Conservation (phyloP, 2,797 vertebrate species). For the Poeciliopsis infans region DNA sequence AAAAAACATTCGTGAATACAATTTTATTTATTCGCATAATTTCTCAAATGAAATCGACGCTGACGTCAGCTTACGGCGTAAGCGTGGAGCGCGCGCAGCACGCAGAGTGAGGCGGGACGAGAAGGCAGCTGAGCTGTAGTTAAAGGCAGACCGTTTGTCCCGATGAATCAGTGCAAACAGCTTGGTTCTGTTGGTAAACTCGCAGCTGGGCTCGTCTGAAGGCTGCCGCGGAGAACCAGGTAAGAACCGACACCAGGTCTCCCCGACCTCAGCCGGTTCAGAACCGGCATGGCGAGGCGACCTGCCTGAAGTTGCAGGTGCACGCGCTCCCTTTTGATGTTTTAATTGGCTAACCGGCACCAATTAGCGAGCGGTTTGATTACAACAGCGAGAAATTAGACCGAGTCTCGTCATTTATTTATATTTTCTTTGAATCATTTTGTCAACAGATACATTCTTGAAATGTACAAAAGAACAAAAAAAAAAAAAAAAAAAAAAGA, state of each 20-base stretch:
- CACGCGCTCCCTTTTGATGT: not conserved
- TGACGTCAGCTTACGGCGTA: not conserved
- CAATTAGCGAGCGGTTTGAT: not conserved
- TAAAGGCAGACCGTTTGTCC: not conserved
- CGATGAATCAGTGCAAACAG: not conserved
- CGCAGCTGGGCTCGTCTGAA: not conserved
- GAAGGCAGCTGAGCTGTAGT: not conserved
- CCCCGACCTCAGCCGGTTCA: not conserved
- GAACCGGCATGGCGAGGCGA: not conserved
- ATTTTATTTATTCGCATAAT: not conserved
- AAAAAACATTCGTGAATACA: not conserved
- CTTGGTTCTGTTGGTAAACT: not conserved
- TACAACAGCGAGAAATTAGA: not conserved
- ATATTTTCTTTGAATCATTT: too few relatives aligned
- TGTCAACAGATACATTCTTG: not conserved
- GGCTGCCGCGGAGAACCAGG: not conserved
- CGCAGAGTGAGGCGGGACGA: not conserved
- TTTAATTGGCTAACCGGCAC: not conserved
- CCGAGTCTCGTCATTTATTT: not conserved
- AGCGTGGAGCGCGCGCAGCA: not conserved
- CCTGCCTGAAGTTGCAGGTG: slow-evolving; percentile 14
- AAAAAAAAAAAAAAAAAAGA: not conserved
- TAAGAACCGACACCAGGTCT: slow-evolving; percentile 3
- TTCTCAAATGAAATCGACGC: not conserved
- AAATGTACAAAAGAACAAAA: not conserved